Evolutionary conservation across 2,888 invertebrate species (phyloP).

Genomic region (Vesta saturnalis): DNA sequence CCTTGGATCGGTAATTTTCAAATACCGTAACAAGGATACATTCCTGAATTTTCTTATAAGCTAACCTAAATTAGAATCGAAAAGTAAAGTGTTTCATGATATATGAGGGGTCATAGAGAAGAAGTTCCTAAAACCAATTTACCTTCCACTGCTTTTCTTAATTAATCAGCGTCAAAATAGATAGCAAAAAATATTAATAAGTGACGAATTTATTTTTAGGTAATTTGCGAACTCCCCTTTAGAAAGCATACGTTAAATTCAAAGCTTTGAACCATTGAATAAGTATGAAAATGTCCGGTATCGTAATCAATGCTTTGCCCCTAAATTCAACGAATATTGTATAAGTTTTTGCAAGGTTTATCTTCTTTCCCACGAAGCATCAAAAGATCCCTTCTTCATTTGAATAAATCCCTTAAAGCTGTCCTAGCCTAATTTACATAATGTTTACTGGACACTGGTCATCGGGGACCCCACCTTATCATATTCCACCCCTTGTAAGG

Average conservation of each 20-base stretch:
- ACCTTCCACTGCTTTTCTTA: not conserved
- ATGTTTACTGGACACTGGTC: conserved; percentile 52
- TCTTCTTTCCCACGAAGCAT: conserved; percentile 49
- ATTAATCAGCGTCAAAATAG: conserved; percentile 12
- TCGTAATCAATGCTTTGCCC: conserved; percentile 25
- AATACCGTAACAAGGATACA: not conserved
- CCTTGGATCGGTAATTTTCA: not conserved
- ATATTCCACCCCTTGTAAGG: conserved; percentile 40
- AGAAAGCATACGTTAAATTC: not conserved
- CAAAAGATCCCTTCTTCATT: conserved; percentile 50
- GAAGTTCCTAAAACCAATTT: not conserved
- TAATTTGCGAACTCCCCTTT: conserved; percentile 1
- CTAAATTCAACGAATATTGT: conserved; percentile 32
- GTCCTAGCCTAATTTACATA: conserved; percentile 52
- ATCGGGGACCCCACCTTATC: conserved; percentile 31
- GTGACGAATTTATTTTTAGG: not conserved
- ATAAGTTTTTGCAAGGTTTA: conserved; percentile 39
- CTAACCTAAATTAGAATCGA: not conserved
- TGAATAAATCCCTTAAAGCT: conserved; percentile 55
- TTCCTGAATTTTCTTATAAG: not conserved
- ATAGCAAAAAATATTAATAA: not conserved
- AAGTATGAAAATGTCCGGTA: conserved; percentile 8
- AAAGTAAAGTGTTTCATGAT: not conserved
- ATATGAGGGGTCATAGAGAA: not conserved
- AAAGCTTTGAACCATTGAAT: not conserved